Percentiles rank a stretch among this genome's conserved stretches.
Conservation (phyloP, 1,140 invertebrate species). For the Pachypeltis micranthus region DNA sequence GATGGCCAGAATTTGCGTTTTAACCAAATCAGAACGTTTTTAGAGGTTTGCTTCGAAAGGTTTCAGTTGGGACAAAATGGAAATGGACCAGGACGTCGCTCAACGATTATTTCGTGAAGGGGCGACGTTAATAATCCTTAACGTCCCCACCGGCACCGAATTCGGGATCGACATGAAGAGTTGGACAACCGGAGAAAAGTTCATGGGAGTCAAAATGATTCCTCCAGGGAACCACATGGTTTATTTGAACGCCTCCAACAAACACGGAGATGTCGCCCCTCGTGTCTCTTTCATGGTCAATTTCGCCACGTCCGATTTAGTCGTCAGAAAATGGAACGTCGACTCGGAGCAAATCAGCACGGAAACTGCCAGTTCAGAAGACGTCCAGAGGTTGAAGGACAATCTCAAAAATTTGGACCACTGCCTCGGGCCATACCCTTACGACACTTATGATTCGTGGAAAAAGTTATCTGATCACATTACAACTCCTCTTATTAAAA, state of each 20-base stretch:
- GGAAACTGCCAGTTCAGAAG: conserved; percentile 44
- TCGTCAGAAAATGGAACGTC: conserved; percentile 77
- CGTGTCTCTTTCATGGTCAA: conserved; percentile 82
- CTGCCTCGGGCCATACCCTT: conserved; percentile 83
- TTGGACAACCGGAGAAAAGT: conserved; percentile 85
- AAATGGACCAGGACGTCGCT: conserved; percentile 66
- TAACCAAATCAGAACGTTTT: no score
- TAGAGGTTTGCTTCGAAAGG: no score
- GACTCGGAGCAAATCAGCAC: conserved; percentile 52
- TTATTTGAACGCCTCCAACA: conserved; percentile 49
- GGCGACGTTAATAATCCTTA: conserved; percentile 65
- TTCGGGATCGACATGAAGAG: conserved; percentile 95
- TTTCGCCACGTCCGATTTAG: conserved; percentile 69
- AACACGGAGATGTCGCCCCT: conserved; percentile 45
- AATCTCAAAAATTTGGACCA: conserved; percentile 69
- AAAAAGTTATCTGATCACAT: conserved; percentile 57
- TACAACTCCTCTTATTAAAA: conserved; percentile 28
- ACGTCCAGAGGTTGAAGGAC: conserved; percentile 46
- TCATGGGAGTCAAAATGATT: conserved; percentile 96
- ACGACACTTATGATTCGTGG: conserved; percentile 79
- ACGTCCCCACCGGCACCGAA: conserved; percentile 76
- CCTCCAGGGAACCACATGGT: conserved; percentile 92
- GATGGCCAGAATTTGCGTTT: no score
- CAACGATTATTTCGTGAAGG: conserved; percentile 67
- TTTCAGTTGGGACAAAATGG: no score